These are phyloP conservation scores for Parnassius smintheus DNA, from an alignment of 2,888 invertebrate genomes.

Conservation along the genomic window DNA sequence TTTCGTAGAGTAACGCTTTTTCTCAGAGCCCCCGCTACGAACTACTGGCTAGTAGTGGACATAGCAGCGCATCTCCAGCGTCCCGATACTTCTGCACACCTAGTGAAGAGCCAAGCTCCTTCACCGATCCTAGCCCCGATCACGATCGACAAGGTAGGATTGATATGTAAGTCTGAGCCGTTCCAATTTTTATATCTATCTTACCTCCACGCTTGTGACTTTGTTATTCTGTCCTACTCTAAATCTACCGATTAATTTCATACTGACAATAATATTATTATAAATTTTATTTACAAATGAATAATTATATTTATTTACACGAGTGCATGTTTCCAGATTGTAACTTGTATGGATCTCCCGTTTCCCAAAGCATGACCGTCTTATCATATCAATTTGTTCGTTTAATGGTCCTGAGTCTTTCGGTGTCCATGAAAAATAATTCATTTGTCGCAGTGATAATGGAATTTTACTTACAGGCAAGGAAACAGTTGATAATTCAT, in stretches of 20 bases:
- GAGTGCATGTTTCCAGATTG: constrained; percentile 35
- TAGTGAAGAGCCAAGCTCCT: constrained; percentile 66
- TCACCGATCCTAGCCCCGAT: constrained; percentile 70
- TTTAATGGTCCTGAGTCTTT: constrained; percentile 62
- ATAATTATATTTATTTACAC: constrained; percentile 9
- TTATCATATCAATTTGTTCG: constrained; percentile 34
- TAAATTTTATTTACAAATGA: constrained; percentile 26
- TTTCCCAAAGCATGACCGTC: constrained; percentile 36
- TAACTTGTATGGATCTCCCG: constrained; percentile 29
- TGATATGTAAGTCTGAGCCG: constrained; percentile 78
- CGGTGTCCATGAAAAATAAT: constrained; percentile 25
- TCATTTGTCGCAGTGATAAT: neutral
- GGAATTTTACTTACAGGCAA: constrained; percentile 60
- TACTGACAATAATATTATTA: constrained; percentile 21
- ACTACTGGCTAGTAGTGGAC: constrained; percentile 73
- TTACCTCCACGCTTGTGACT: constrained; percentile 37
- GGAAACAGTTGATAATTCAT: constrained; percentile 80
- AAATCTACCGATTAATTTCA: constrained; percentile 17
- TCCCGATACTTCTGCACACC: constrained; percentile 68
- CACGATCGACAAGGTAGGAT: constrained; percentile 78
- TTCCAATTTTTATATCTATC: constrained; percentile 72
- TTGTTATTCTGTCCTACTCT: neutral
- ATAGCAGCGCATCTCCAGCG: constrained; percentile 69
- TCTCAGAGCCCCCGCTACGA: constrained; percentile 75
- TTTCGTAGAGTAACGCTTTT: constrained; percentile 27